Percentiles rank a stretch among this genome's conserved stretches.
phyloP scores from a whole-genome alignment of 2,888 invertebrate genomes.

The Coenonympha arcania region DNA sequence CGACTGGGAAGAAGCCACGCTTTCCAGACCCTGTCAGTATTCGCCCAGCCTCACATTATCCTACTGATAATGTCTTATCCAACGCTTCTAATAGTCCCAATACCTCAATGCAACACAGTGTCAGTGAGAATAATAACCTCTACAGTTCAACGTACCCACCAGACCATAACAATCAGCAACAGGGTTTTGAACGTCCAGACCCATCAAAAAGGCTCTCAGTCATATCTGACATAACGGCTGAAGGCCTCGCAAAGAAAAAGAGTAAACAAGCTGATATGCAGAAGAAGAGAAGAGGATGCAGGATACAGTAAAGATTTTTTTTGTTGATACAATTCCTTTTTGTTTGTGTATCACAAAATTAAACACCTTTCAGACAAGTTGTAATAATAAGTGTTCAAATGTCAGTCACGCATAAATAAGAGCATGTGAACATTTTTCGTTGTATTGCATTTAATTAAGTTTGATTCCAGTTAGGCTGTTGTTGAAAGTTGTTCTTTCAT shows the following conservation, averaged over 20 bases:
- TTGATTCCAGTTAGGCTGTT: too few species aligned
- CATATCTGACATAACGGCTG: slow-evolving; percentile 65
- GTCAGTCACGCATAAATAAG: too few species aligned
- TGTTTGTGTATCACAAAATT: too few species aligned
- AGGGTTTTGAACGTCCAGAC: slow-evolving; percentile 40
- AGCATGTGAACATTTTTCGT: too few species aligned
- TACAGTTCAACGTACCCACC: slow-evolving; percentile 57
- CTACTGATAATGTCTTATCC: slow-evolving; percentile 45
- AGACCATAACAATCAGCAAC: slow-evolving; percentile 37
- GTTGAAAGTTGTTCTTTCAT: too few species aligned
- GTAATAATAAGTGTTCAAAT: too few species aligned
- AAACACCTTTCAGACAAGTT: too few species aligned
- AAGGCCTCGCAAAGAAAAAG: slow-evolving; percentile 62
- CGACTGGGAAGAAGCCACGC: slow-evolving; percentile 59
- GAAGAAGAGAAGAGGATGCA: slow-evolving; percentile 65
- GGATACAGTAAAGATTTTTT: slow-evolving; percentile 54
- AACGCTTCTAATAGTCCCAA: slow-evolving; percentile 34
- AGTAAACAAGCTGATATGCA: slow-evolving; percentile 56
- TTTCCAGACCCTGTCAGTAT: slow-evolving; percentile 68
- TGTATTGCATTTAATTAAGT: too few species aligned
- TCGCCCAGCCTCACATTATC: slow-evolving; percentile 65
- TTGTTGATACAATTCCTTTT: too few species aligned
- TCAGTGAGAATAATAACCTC: slow-evolving; percentile 64
- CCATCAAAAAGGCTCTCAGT: slow-evolving; percentile 60
- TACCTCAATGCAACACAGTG: slow-evolving; percentile 51